Conservation (phyloP, 2,797 vertebrate genomes). For the Leucoraja ocellata region DNA sequence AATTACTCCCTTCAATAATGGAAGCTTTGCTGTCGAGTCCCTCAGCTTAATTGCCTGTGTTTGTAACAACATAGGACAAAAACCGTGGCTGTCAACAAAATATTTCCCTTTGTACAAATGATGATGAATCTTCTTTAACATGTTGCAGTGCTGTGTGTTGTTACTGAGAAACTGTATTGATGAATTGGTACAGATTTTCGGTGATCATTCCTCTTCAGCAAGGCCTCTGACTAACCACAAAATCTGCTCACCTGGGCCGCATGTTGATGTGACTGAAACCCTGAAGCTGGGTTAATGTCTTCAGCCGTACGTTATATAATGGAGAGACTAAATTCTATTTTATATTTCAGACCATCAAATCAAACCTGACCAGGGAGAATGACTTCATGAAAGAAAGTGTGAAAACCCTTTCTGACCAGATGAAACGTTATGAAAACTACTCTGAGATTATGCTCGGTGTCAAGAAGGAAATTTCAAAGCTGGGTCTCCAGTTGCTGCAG, state of each 20-base stretch:
- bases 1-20: too few relatives aligned
- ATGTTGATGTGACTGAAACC: background rate
- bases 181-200: background rate
- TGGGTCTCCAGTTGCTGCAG: slow-evolving; percentile 87
- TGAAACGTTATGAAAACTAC: slow-evolving; percentile 86
- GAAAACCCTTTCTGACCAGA: slow-evolving; percentile 73
- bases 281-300: background rate
- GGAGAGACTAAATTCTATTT: background rate
- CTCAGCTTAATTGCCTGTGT: too few relatives aligned
- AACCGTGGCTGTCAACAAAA: background rate
- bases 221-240: background rate
- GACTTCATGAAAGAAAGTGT: slow-evolving; percentile 83
- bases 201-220: background rate
- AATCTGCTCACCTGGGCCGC: background rate
- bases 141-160: background rate
- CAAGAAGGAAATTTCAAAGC: slow-evolving; percentile 87
- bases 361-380: slow-evolving; percentile 85
- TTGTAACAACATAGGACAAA: too few relatives aligned
- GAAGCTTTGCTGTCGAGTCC: too few relatives aligned
- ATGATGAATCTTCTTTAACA: background rate
- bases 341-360: slow-evolving; percentile 76
- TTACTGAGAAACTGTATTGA: background rate
- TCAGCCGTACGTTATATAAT: background rate
- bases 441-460: slow-evolving; percentile 90
- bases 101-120: background rate